These are phyloP conservation scores for Neostethus bicornis DNA, from an alignment of 2,797 vertebrate species.

Conservation along the genomic window DNA sequence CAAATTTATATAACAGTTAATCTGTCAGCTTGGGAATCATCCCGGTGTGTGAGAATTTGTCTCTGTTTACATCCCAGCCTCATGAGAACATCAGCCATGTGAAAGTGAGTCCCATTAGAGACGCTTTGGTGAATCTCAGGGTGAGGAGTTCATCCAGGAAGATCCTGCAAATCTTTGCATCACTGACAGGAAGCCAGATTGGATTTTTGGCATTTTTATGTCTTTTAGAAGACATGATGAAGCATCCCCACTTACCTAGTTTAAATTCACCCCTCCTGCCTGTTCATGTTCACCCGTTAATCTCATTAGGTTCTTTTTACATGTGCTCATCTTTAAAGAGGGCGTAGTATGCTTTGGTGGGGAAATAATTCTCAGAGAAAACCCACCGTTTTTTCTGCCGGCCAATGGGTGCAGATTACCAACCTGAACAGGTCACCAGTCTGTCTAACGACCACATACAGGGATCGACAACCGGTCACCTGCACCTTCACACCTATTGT, in stretches of 20 bases:
- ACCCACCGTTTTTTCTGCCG: too few relatives aligned
- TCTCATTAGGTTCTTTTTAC: not conserved
- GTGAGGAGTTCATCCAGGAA: not conserved
- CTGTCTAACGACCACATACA: too few relatives aligned
- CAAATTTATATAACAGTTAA: too few relatives aligned
- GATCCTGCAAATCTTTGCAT: not conserved
- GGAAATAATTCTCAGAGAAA: too few relatives aligned
- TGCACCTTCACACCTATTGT: too few relatives aligned
- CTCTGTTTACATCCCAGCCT: not conserved
- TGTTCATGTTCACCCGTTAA: not conserved
- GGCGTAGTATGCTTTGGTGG: too few relatives aligned
- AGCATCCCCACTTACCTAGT: not conserved
- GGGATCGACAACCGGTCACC: too few relatives aligned
- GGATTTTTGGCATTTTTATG: not conserved
- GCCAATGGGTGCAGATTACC: too few relatives aligned
- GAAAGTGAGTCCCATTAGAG: not conserved
- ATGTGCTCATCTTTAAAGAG: too few relatives aligned
- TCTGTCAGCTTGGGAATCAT: not conserved
- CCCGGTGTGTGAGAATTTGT: not conserved
- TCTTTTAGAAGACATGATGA: not conserved
- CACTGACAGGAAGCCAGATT: not conserved
- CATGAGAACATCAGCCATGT: not conserved
- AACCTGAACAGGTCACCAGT: too few relatives aligned
- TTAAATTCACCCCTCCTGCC: not conserved
- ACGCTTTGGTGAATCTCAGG: not conserved